Evolutionary conservation across 2,113 vertebrate genomes (phyloP).

Genomic region (Callipepla squamata): DNA sequence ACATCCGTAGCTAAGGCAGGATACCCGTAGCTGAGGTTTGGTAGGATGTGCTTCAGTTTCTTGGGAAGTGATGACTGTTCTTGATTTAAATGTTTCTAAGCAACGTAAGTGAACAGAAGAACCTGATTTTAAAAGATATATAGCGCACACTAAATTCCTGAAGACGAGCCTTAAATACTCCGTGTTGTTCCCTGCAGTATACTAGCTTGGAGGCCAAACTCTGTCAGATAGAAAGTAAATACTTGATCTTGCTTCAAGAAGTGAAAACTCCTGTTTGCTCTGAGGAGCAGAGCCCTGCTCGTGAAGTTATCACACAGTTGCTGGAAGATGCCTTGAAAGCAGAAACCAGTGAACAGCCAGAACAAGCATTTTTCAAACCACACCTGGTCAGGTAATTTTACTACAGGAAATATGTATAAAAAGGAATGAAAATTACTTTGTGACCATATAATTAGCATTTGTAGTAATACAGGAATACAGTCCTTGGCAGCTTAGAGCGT

Average conservation of each 20-base stretch:
- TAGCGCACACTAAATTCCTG: background rate
- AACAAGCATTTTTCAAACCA: constrained; percentile 87
- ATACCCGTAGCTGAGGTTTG: background rate
- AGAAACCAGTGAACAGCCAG: constrained; percentile 85
- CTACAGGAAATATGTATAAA: background rate
- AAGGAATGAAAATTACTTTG: background rate
- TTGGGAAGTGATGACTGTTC: background rate
- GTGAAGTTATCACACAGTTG: constrained; percentile 89
- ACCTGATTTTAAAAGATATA: background rate
- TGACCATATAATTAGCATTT: background rate
- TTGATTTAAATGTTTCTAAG: background rate
- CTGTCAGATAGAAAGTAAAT: constrained; percentile 97
- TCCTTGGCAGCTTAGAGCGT: background rate
- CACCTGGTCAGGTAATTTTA: constrained; percentile 88
- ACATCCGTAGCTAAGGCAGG: background rate
- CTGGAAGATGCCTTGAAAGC: constrained; percentile 93
- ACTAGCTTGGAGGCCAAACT: constrained; percentile 92
- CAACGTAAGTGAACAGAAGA: background rate
- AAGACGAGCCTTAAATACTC: background rate
- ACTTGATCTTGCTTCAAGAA: constrained; percentile 95
- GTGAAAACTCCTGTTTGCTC: constrained; percentile 90
- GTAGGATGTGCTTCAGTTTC: background rate
- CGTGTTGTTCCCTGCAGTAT: constrained; percentile 76
- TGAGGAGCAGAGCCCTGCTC: constrained; percentile 83
- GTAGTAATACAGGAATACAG: background rate